phyloP scores from a whole-genome alignment of 1,140 invertebrate species.

The Propsilocerus akamusi region DNA sequence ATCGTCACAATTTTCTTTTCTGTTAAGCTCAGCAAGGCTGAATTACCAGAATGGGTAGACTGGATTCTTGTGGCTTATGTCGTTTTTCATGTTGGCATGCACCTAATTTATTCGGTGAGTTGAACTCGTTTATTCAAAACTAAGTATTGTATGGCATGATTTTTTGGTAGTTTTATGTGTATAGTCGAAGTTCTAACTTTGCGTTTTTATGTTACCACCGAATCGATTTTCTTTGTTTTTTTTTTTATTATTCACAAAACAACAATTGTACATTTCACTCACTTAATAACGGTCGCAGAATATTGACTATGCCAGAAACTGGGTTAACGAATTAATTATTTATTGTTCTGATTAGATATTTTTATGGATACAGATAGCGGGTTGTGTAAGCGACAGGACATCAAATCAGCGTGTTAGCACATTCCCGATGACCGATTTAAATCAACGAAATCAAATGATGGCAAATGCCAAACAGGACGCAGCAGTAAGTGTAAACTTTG shows the following conservation, averaged over 20 bases:
- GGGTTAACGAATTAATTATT: not conserved
- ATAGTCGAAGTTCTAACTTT: too few species aligned
- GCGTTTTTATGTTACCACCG: too few species aligned
- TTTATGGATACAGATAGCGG: constrained; percentile 39
- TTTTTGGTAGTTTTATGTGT: too few species aligned
- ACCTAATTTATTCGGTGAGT: constrained; percentile 77
- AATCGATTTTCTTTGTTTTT: too few species aligned
- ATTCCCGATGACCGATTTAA: constrained; percentile 70
- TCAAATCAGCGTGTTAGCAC: constrained; percentile 50
- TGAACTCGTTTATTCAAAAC: constrained; percentile 8
- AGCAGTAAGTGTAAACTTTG: constrained; percentile 33
- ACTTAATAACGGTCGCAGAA: too few species aligned
- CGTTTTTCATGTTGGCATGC: constrained; percentile 70
- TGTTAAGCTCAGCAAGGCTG: constrained; percentile 62
- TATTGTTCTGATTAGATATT: constrained; percentile 11
- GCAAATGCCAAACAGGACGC: constrained; percentile 50
- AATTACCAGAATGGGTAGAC: constrained; percentile 67
- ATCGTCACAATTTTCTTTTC: constrained; percentile 88
- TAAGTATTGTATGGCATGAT: too few species aligned
- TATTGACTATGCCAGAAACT: not conserved
- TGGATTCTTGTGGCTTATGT: constrained; percentile 79
- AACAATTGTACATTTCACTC: not conserved
- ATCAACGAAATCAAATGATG: constrained; percentile 32
- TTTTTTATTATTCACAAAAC: not conserved
- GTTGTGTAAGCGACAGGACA: constrained; percentile 51